Conservation (phyloP, 2,888 invertebrate genomes). For the Lathronympha strigana region DNA sequence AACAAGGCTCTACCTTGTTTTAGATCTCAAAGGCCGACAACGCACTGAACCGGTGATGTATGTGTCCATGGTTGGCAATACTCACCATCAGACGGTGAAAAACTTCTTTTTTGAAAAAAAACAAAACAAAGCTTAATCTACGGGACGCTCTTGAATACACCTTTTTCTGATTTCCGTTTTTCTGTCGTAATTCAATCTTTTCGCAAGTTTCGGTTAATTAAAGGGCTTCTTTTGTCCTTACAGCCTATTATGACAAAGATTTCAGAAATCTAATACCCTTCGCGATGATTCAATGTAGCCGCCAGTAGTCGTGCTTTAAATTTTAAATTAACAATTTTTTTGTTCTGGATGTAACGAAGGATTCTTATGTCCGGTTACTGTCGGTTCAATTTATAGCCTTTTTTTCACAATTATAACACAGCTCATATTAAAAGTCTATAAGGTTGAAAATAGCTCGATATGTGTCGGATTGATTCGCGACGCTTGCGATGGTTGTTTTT, state of each 20-base stretch:
- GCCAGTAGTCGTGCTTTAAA: conserved; percentile 22
- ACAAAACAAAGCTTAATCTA: conserved; percentile 18
- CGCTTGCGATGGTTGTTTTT: too few species aligned
- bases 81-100: too few species aligned
- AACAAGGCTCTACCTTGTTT: too few species aligned
- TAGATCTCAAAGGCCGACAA: too few species aligned
- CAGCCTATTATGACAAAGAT: conserved; percentile 29
- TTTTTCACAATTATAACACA: too few species aligned
- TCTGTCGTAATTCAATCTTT: conserved; percentile 44
- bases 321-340: conserved; percentile 5
- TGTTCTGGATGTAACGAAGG: neutral
- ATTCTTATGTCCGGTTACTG: neutral
- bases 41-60: too few species aligned
- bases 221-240: conserved; percentile 37
- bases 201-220: conserved; percentile 43
- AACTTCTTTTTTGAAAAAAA: conserved; percentile 1
- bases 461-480: too few species aligned
- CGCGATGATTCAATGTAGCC: conserved; percentile 28
- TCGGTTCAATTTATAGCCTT: neutral
- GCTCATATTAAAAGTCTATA: neutral
- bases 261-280: conserved; percentile 30
- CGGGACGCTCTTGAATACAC: conserved; percentile 12
- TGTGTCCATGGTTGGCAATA: too few species aligned
- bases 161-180: conserved; percentile 39
- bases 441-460: too few species aligned